Evolutionary conservation across 2,113 vertebrate genomes (phyloP).

Genomic region (Phaethornis superciliosus): DNA sequence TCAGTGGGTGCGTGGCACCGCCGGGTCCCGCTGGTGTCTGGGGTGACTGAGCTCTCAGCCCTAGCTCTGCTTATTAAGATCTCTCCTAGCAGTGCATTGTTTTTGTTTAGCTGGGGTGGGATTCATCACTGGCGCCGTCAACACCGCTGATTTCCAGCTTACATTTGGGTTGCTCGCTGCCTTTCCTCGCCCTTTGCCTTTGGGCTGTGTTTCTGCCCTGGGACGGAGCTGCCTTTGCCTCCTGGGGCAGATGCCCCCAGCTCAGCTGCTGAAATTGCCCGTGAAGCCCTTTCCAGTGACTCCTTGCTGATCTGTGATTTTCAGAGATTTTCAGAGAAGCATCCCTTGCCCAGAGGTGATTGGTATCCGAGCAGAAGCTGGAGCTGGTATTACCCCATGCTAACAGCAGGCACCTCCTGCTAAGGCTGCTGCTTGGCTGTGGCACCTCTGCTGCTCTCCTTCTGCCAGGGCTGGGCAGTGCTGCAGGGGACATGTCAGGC

Average conservation of each 20-base stretch:
- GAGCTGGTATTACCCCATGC: rapidly evolving
- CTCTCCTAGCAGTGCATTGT: not conserved
- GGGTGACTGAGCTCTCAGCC: not conserved
- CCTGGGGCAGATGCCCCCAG: not conserved
- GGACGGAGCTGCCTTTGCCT: too few species aligned
- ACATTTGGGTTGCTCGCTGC: not conserved
- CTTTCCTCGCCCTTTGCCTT: not conserved
- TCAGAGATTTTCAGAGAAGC: too few species aligned
- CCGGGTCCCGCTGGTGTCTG: too few species aligned
- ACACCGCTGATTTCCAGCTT: not conserved
- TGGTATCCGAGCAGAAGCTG: rapidly evolving
- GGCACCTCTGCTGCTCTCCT: too few species aligned
- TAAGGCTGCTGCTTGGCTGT: rapidly evolving
- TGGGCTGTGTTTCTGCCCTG: not conserved
- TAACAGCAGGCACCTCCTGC: rapidly evolving
- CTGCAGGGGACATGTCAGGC: not conserved
- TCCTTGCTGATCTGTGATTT: not conserved
- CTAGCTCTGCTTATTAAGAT: not conserved
- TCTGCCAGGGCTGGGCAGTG: rapidly evolving
- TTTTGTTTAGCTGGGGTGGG: not conserved
- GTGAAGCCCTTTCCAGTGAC: rapidly evolving
- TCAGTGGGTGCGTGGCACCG: not conserved
- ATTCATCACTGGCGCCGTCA: not conserved
- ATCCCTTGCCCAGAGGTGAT: rapidly evolving
- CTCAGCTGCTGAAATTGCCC: not conserved